Conservation (phyloP, 2,888 invertebrate genomes). For the Leucophenga maculata region DNA sequence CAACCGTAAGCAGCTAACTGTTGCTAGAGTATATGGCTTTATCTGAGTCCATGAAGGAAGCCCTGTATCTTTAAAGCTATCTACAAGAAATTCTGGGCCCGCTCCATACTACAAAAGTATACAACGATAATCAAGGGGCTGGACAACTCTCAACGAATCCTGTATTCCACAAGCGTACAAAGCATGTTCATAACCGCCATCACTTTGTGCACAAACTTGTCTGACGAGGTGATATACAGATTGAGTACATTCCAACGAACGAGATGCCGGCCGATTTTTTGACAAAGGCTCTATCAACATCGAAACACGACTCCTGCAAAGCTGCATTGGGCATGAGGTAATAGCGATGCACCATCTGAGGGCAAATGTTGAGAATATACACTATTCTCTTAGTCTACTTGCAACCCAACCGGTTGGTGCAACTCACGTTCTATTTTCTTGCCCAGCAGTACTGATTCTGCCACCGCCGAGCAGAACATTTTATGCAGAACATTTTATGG, state of each 20-base stretch:
- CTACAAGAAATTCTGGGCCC: slow-evolving; percentile 17
- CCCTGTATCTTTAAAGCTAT: slow-evolving; percentile 22
- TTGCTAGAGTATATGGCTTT: slow-evolving; percentile 21
- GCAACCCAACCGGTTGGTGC: too few species aligned
- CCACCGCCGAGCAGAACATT: too few species aligned
- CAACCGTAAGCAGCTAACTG: slow-evolving; percentile 21
- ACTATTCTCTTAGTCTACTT: too few species aligned
- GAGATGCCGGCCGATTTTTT: too few species aligned
- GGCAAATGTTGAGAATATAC: too few species aligned
- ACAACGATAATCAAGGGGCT: slow-evolving; percentile 35
- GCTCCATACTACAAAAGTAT: background rate
- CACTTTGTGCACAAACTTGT: slow-evolving; percentile 24
- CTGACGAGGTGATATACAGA: background rate
- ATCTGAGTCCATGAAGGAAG: slow-evolving; percentile 18
- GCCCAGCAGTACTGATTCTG: too few species aligned
- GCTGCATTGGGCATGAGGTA: too few species aligned
- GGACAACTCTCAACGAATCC: slow-evolving; percentile 29
- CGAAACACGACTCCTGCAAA: background rate
- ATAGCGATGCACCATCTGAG: too few species aligned
- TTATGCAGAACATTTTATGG: too few species aligned
- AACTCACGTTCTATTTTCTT: too few species aligned
- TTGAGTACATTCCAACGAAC: too few species aligned
- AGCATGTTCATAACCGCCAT: slow-evolving; percentile 36
- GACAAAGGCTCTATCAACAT: background rate
- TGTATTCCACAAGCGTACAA: slow-evolving; percentile 31